Base-by-base conservation (phyloP, 2,113 vertebrate species). In the Charina bottae region DNA sequence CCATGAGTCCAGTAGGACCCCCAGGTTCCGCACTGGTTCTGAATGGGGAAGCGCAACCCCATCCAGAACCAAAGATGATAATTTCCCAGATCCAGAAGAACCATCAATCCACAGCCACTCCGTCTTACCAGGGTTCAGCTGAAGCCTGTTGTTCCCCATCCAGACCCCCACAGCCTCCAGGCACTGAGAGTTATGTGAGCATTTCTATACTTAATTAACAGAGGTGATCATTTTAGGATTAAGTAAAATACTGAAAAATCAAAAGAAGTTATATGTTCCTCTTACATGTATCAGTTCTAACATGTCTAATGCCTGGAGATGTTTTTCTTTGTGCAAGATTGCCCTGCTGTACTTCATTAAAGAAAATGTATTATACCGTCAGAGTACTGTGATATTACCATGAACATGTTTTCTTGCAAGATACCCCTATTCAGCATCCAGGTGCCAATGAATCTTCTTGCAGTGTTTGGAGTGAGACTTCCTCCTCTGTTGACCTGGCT, bases 241-340 rank as follows among this genome's bases (percentile, higher is more conserved):
- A n/a, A 72, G n/a, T 5, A 72, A 33, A 72, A 72, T 72, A 33
- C 1, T 15, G 62, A 5, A n/a, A 6, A 68, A 68, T 68, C 28
- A n/a, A n/a, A 68, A 13, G 28, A 72, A 33, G 33, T 72, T 15
- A 33, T 72, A 72, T 15, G 6, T 72, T 72, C n/a, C n/a, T 33
- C 2, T 42, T 42, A 33, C 5, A 6, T 12, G n/a, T 6, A 0
- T 33, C 2, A 4, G 0, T 12, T 17, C 1, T 68, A 68, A 33
- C n/a, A 33, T 4, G 13, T 33, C 12, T n/a, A 72, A 33, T 72
- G 13, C 64, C 64, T 72, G 64, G 64, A 72, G n/a, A 72, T 33
- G 12, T 12, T 33, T 33, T 33, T 72, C 12, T 17, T 33, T 72
- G 4, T 33, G 12, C 28, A 33, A 42, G 64, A 6, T 13, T 15